Evolutionary conservation across 2,113 vertebrate genomes (phyloP).

Genomic region (Cervus canadensis): DNA sequence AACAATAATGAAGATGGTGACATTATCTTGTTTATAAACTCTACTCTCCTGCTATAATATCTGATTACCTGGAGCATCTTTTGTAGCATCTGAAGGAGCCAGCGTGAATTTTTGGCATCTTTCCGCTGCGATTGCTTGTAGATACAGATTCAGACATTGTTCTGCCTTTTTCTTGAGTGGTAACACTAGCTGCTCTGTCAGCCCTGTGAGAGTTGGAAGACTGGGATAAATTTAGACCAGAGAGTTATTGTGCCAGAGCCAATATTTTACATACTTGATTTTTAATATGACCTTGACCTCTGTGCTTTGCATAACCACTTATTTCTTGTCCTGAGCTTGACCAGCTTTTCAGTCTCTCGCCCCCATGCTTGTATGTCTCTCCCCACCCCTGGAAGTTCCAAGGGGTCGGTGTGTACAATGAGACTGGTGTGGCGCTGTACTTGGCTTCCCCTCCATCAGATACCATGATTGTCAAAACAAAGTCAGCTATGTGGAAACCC

Average conservation of each 20-base stretch:
- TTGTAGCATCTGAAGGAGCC: neutral
- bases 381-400: neutral
- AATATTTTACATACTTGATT: conserved; percentile 55
- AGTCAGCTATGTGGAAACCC: conserved; percentile 51
- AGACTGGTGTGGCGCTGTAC: neutral
- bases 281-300: conserved; percentile 30
- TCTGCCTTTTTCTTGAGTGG: neutral
- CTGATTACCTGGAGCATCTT: neutral
- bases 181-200: neutral
- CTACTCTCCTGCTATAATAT: neutral
- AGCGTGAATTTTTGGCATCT: neutral
- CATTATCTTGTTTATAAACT: neutral
- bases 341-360: neutral
- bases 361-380: neutral
- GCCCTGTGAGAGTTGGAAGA: neutral
- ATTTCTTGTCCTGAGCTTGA: conserved; percentile 3
- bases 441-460: conserved; percentile 50
- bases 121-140: neutral
- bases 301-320: neutral
- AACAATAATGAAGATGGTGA: neutral
- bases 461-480: conserved; percentile 61
- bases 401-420: conserved; percentile 8
- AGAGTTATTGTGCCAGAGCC: conserved; percentile 33
- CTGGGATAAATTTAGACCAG: conserved; percentile 61
- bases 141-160: neutral